Evolutionary conservation across 1,140 invertebrate species (phyloP), one percentile per base, ranked within the genome.

Genomic region (Leptoteleia sp.): DNA sequence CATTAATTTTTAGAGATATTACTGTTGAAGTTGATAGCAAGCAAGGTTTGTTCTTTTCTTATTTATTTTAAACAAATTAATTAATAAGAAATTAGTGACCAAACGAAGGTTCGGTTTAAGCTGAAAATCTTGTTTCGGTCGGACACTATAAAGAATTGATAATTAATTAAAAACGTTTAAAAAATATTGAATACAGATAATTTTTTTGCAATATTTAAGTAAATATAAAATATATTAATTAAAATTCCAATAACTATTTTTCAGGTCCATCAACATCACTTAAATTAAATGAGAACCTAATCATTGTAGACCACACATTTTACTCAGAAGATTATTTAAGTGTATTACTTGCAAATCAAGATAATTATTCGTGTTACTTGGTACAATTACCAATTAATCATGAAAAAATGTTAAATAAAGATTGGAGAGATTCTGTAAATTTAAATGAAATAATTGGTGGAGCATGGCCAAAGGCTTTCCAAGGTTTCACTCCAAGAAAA

Each of bases 291-390:
- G 70, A n/a, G n/a, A n/a, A 84, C 25, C 7, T 73, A 1, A 76
- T 59, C 37, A 87, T 93, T 16, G 77, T 92, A 25, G 94, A 96
- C 84, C 76, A 95, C 9, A 93, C 96, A 83, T 97, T 96, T 89
- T 98, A 97, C 88, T 95, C 95, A 0, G 89, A 92, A 25, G 93
- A 94, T 35, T 93, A 93, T 43, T 79, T 98, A 1, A 96, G 96
- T 4, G 82, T 97, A 15, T 85, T 97, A 7, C 82, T 96, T 12
- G 88, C 93, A 81, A 92, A 93, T 73, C 88, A 79, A 67, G 87
- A 90, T 47, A 89, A 87, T 48, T 90, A 92, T 33, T 90, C 86
- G 12, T 91, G 92, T 27, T 90, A 87, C 62, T 93, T 95, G 75
- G 83, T 94, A 12, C 94, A 96, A 84, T 87, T 95, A 19, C 91